Base-by-base conservation (phyloP, 2,113 vertebrate genomes). In the Climacteris rufus region DNA sequence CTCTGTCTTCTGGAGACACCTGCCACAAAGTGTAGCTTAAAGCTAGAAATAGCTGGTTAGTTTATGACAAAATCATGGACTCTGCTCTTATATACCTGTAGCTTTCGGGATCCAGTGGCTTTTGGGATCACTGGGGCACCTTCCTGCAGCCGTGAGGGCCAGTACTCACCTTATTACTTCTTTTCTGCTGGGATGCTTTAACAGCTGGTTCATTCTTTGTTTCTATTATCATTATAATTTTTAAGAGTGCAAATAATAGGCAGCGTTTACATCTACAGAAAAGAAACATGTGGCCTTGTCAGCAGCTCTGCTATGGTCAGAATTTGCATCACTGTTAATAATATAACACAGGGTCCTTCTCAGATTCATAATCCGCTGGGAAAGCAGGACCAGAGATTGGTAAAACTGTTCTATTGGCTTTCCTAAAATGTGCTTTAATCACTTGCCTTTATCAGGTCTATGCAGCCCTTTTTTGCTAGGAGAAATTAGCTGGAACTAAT, bases 401-500 rank as follows among this genome's bases (percentile, higher is more conserved):
- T 69, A 49, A 83, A 93, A 75, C 35, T 90, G 31, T 56, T 87
- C 70, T 93, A 33, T 42, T 0, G 0, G 75, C 42, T 82, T 77
- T 83, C 50, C 72, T 91, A 64, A 96, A 92, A 74, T 11, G 3
- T 1, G 4, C 22, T 87, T 90, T 87, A 75, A 76, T 80, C 60
- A 33, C 10, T 84, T 88, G 42, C 28, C 75, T 92, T 96, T 97
- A 97, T 96, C 96, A 94, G 85, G 76, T 31, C 49, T 66, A 28
- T 82, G 78, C 94, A 97, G 96, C 53, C 82, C 50, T 88, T 6
- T 0, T 93, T 95, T 87, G 68, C 71, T 81, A 52, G 60, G 80
- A 95, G 89, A 97, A 97, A 97, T 97, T 89, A 97, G 35, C 89
- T 87, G 84, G 75, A 91, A 93, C 75, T 94, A 91, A 96, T 96